Conservation (phyloP, 1,140 invertebrate species). For the Formica selysi region DNA sequence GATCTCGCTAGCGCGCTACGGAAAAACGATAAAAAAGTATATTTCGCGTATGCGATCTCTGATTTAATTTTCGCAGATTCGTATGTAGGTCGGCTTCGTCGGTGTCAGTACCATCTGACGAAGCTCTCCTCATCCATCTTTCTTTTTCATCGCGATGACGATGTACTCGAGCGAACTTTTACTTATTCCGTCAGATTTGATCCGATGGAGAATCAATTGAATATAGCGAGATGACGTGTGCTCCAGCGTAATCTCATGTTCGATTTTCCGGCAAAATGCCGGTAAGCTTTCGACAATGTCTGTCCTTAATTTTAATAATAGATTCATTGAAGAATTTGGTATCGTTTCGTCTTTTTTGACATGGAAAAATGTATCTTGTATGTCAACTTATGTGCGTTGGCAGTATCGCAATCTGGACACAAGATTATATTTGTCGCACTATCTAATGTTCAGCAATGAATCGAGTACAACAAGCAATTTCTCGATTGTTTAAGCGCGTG, state of each 20-base stretch:
- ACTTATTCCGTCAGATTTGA: conserved; percentile 9
- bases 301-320: not conserved
- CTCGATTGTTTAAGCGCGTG: conserved; percentile 6
- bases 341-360: not conserved
- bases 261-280: not conserved
- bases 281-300: not conserved
- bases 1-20: conserved; percentile 9
- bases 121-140: not conserved
- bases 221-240: not conserved
- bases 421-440: not conserved
- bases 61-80: conserved; percentile 57
- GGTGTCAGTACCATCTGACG: conserved; percentile 15
- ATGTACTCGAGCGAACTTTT: conserved; percentile 13
- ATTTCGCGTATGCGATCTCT: conserved; percentile 18
- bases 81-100: conserved; percentile 27
- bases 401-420: not conserved
- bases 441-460: not conserved
- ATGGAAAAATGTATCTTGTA: not conserved
- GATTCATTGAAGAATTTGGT: not conserved
- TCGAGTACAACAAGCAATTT: conserved; percentile 12
- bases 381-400: not conserved
- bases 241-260: not conserved
- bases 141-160: conserved; percentile 10
- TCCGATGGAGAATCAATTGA: not conserved
- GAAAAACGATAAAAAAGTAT: conserved; percentile 34